Base-by-base conservation (phyloP, 2,797 vertebrate genomes). In the Spinus olivaceus region DNA sequence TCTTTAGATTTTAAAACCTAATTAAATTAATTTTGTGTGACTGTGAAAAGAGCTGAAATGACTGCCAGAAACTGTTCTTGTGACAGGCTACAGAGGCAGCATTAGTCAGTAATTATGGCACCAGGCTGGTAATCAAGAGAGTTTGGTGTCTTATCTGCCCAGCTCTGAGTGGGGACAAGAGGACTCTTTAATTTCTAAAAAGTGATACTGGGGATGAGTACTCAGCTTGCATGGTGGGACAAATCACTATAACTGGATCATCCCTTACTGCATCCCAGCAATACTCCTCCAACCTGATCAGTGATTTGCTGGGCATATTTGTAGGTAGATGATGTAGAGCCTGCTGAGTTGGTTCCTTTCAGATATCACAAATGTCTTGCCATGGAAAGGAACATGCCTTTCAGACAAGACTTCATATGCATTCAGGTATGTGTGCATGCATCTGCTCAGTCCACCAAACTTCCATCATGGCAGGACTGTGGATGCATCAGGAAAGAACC, bases 11-110 rank as follows among this genome's bases (percentile, higher is more conserved):
- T 87, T 39, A 74, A 73, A 81, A 23, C 87, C 95, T 89, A 94
- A 95, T 95, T 87, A 91, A 95, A 94, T 95, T 85, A 93, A 91
- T 96, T 92, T 74, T 61, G 70, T 65, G 66, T 66, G 82, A 91
- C 76, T 96, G 61, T 74, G 88, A 89, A 94, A 85, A 69, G 50
- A 91, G 54, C 61, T 86, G 84, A 57, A 94, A 78, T 30, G 53
- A 88, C 50, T 95, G 88, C 92, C 92, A 92, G 90, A 95, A 82
- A 6, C 63, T 74, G 44, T 89, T 95, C 86, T 69, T 33, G 27
- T 93, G 86, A 80, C 90, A 93, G 78, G 69, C 74, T 93, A 73
- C 64, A 92, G 92, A 89, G 81, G 54, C 72, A 80, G 84, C 84
- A 94, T 97, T 93, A 86, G 39, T 88, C 84, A 91, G 79, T 93